phyloP scores from a whole-genome alignment of 30 jellyfish, hydroid and myxozoan genomes.

The Turritopsis dohrnii region DNA sequence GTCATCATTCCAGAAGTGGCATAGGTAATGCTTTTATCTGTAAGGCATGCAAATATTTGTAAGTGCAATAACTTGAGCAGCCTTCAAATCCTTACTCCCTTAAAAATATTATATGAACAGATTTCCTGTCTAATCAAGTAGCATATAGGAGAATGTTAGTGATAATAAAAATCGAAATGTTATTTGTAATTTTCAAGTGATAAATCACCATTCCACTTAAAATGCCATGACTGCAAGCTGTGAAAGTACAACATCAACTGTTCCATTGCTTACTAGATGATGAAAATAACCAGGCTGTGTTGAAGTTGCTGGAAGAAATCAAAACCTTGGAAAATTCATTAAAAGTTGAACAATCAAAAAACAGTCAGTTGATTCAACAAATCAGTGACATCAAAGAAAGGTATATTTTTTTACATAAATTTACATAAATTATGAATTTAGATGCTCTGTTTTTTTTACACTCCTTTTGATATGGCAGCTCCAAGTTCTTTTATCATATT shows the following conservation, averaged over 20 bases:
- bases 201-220: no score
- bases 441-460: no score
- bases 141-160: no score
- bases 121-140: no score
- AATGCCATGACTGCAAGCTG: no score
- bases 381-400: not conserved
- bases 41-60: no score
- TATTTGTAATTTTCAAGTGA: no score
- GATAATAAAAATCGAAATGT: no score
- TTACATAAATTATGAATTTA: no score
- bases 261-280: not conserved
- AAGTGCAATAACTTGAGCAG: no score
- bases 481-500: not conserved
- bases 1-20: not conserved
- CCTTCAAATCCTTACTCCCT: no score
- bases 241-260: not conserved
- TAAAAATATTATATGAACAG: no score
- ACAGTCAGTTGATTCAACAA: not conserved
- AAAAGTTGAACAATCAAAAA: not conserved
- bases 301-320: not conserved
- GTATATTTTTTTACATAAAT: not conserved
- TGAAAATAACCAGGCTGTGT: not conserved
- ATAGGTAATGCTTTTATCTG: not conserved
- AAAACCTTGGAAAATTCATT: not conserved
- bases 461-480: not conserved